A percentile compares a stretch with the other conserved stretches of the same genome.
Conservation (phyloP, 35 echinoderm and acorn worm genomes). For the Stichopus chloronotus region DNA sequence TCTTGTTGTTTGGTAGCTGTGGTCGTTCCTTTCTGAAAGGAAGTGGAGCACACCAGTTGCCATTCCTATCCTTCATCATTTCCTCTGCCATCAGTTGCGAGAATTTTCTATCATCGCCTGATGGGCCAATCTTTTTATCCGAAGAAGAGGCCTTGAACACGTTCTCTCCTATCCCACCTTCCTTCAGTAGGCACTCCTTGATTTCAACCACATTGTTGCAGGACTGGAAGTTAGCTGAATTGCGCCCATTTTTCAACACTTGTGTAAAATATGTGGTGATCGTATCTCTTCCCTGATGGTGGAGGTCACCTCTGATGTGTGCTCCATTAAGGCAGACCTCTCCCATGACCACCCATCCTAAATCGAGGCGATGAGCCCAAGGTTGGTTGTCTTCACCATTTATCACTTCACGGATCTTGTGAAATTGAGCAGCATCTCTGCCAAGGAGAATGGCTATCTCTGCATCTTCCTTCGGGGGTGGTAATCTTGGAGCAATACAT, state of each 20-base stretch:
- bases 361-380: constrained; percentile 69
- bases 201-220: constrained; percentile 47
- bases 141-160: constrained; percentile 29
- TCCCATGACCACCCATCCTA: constrained; percentile 65
- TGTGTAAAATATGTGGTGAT: constrained; percentile 47
- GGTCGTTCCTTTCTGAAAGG: constrained; percentile 55
- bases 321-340: constrained; percentile 62
- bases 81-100: constrained; percentile 46
- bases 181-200: not conserved
- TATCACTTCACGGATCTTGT: constrained; percentile 55
- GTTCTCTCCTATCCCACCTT: constrained; percentile 41
- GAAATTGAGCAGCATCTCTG: constrained; percentile 55
- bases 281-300: constrained; percentile 32
- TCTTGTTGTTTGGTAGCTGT: constrained; percentile 54
- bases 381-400: constrained; percentile 61
- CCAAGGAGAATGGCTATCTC: constrained; percentile 58
- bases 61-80: constrained; percentile 40
- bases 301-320: constrained; percentile 40
- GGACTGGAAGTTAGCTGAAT: constrained; percentile 33
- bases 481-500: constrained; percentile 34
- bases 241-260: constrained; percentile 43
- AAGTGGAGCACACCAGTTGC: constrained; percentile 58
- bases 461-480: constrained; percentile 39
- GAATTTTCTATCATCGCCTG: constrained; percentile 57
- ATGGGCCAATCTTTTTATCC: constrained; percentile 42